Base-by-base conservation (phyloP, 2,888 invertebrate species). In the Lasioglossum marginatum region DNA sequence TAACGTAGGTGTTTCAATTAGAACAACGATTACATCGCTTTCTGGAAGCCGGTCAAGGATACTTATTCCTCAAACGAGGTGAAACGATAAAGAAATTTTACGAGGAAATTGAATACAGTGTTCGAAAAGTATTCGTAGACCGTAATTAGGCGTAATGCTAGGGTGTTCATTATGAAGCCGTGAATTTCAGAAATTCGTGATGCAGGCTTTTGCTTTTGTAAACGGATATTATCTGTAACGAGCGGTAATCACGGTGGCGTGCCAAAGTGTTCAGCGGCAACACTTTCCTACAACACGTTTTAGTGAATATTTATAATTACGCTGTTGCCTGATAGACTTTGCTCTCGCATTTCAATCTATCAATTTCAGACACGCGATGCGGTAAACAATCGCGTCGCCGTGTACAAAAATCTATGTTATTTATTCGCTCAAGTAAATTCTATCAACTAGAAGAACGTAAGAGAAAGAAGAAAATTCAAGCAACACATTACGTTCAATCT, bases 221-320 rank as follows among this genome's bases (percentile, higher is more conserved):
- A 63, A 19, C 31, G 63, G 63, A 63, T 63, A 63, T 63, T 63
- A 63, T 63, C 63, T 63, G 31, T 63, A 63, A 63, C 63, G 63
- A 63, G 63, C 63, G 31, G 63, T 63, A 63, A 63, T 63, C 63
- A 63, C 63, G 63, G 19, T 63, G 63, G 63, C 63, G 63, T 63
- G 63, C 63, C 16, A 31, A 63, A 63, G 31, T 31, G 63, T 63
- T 63, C 63, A 19, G 63, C 31, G 6, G 63, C 63, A 63, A 63
- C 63, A 63, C 63, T 31, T 63, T 63, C 63, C 31, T 63, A 16
- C 63, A 63, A 63, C 63, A 19, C 6, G 63, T 31, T 63, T 63
- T 63, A 63, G 63, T 31, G 63, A 63, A 63, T 63, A 63, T 63
- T 63, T 63, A 63, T 63, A 63, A 63, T 63, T 31, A 63, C 63